A percentile compares a stretch with the other conserved stretches of the same genome.
Conservation (phyloP, 2,113 vertebrate species). For the Cromileptes altivelis region DNA sequence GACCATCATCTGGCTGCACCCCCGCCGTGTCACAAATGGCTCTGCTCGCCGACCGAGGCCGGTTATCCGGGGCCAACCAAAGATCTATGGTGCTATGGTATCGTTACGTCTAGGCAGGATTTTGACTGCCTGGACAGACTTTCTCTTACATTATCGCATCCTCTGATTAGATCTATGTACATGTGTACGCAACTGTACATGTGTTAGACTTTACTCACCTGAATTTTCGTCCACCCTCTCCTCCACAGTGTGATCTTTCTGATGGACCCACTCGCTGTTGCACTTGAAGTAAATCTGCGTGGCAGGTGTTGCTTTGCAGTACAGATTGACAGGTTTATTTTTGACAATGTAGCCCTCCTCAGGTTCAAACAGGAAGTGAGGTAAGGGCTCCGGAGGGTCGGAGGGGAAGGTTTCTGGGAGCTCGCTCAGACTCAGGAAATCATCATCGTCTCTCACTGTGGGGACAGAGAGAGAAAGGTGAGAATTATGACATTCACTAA, state of each 20-base stretch:
- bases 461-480: conserved; percentile 20
- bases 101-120: too few species aligned
- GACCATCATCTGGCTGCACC: too few species aligned
- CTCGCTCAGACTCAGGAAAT: conserved; percentile 94
- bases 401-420: conserved; percentile 98
- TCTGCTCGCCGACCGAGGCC: too few species aligned
- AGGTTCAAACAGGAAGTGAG: conserved; percentile 95
- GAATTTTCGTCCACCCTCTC: conserved; percentile 96
- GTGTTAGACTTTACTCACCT: conserved; percentile 83
- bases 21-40: too few species aligned
- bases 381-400: conserved; percentile 94
- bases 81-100: too few species aligned
- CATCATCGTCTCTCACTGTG: conserved; percentile 88
- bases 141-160: background rate
- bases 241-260: conserved; percentile 95
- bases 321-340: conserved; percentile 95
- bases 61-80: too few species aligned
- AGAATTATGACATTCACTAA: background rate
- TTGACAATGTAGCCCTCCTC: conserved; percentile 98
- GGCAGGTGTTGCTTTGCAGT: conserved; percentile 96
- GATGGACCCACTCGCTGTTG: conserved; percentile 98
- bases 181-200: too few species aligned
- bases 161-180: background rate
- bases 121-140: background rate
- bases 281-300: conserved; percentile 99